Conservation (phyloP, 1,140 invertebrate genomes). For the Bombyx mori region ASM3026992v2 NC_085121.1:3100001-3100500, state of each 20-base stretch:
- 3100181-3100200: slow-evolving; percentile 69
- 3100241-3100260: slow-evolving; percentile 71
- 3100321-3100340: slow-evolving; percentile 68
- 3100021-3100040: slow-evolving; percentile 68
- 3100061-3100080: slow-evolving; percentile 68
- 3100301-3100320: slow-evolving; percentile 65
- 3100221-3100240: slow-evolving; percentile 75
- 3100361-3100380: slow-evolving; percentile 68
- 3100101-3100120: slow-evolving; percentile 69
- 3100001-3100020: slow-evolving; percentile 73
- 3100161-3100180: slow-evolving; percentile 70
- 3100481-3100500: slow-evolving; percentile 69
- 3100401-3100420: slow-evolving; percentile 69
- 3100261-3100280: slow-evolving; percentile 49
- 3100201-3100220: slow-evolving; percentile 64
- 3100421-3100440: slow-evolving; percentile 72
- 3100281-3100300: slow-evolving; percentile 70
- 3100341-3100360: slow-evolving; percentile 70
- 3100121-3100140: slow-evolving; percentile 49
- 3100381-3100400: slow-evolving; percentile 72
- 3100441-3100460: slow-evolving; percentile 71
- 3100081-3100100: slow-evolving; percentile 66
- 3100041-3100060: slow-evolving; percentile 72
- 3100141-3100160: slow-evolving; percentile 61
- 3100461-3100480: slow-evolving; percentile 71